Evolutionary conservation across 2,113 vertebrate species (phyloP), one percentile per base, ranked within the genome.

Genomic region (Centrocercus urophasianus): DNA sequence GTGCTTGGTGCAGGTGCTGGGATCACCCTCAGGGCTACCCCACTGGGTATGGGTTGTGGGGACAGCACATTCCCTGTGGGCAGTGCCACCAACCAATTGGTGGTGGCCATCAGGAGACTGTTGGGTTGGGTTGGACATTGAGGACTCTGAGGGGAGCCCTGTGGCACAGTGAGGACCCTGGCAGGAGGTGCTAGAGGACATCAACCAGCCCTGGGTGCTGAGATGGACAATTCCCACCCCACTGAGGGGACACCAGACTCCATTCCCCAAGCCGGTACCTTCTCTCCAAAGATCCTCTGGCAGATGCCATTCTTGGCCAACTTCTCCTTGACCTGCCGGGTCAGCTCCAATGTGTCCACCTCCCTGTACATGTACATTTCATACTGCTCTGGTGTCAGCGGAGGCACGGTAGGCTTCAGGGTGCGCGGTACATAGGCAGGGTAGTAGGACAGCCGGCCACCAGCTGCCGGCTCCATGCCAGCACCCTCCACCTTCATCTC

Each of bases 361-460:
- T 99, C 99, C 11, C 99, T 97, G 97, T 99, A 99, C 99, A 99
- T 99, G 98, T 99, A 99, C 96, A 99, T 98, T 97, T 99, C 99
- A 0, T 99, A 99, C 98, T 99, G 99, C 96, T 99, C 99, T 0
- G 99, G 99, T 0, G 99, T 99, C 95, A 99, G 98, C 0, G 99
- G 99, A 0, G 99, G 99, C 80, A 99, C 99, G 0, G 99, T 99
- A 83, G 99, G 99, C 95, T 99, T 99, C 52, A 99, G 98, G 18
- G 99, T 98, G 13, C 99, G 98, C 0, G 99, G 99, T 90, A 99
- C 98, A 0, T 99, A 99, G 0, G 98, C 96, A 0, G 99, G 99
- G 96, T 99, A 99, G 95, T 98, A 99, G 50, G 98, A 98, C 24
- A 98, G 98, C 4, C 98, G 97, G 3, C 98, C 97, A 0, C 95